Base-by-base conservation (phyloP, 2,113 vertebrate species). In the Seriola quinqueradiata region DNA sequence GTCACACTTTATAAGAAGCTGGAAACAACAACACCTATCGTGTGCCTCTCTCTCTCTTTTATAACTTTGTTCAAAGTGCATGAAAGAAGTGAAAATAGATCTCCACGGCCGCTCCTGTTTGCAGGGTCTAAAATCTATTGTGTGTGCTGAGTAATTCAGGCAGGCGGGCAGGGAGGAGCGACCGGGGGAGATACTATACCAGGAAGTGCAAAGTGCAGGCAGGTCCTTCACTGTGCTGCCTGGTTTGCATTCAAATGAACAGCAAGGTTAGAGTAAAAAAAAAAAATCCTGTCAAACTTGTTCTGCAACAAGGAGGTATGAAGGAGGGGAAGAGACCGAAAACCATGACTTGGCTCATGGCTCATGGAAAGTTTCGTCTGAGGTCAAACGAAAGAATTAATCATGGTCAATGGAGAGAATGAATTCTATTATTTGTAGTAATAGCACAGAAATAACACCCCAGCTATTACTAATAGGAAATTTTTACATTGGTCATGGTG, bases 261-360 rank as follows among this genome's bases (percentile, higher is more conserved):
- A 70, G 59, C 13, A 13, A 75, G 6, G 55, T 79, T 67, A 28
- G 36, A 54, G 67, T 55, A 17, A 11, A 17, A n/a, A 44, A 28
- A 28, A 34, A 84, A 65, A 86, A 93, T 93, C 92, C 78, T 0
- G 90, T 83, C 66, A 11, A 82, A 94, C 95, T 54, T 58, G 95
- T 23, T 88, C 25, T 32, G 77, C 93, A 48, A 48, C 87, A 74
- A 36, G 63, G 63, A 75, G 59, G 19, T n/a, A 55, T 66, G 42
- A n/a, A 28, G 40, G 38, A 60, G 57, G 72, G 68, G 61, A 25
- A 42, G 17, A 65, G n/a, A 57, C 48, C 64, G 32, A 38, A 75
- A 82, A 54, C 10, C 44, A 67, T 54, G 55, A 28, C 38, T 64
- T 80, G 65, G 66, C 81, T 89, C 78, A 85, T 23, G 14, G 60